Percentiles rank a stretch among this genome's conserved stretches.
phyloP scores from a whole-genome alignment of 2,113 vertebrate species.

The Lepus timidus region DNA sequence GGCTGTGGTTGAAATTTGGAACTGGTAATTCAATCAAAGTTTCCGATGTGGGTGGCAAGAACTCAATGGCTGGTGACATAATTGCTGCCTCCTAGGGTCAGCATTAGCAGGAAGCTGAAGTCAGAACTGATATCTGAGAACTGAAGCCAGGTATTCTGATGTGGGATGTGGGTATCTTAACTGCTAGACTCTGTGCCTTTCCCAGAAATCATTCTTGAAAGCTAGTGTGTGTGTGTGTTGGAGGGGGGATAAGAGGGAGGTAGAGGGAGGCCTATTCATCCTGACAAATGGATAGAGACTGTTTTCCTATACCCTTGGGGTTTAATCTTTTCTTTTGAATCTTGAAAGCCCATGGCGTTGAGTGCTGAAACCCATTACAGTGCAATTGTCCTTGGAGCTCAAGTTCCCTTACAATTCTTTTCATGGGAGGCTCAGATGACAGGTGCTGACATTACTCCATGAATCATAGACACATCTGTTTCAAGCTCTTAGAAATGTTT shows the following conservation, averaged over 20 bases:
- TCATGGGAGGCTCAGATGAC: conserved; percentile 1
- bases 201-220: conserved; percentile 44
- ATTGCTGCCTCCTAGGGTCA: no score
- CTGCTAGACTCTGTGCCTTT: no score
- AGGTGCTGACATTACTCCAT: background rate
- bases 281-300: conserved; percentile 66
- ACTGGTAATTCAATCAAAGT: no score
- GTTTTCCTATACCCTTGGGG: conserved; percentile 55
- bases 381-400: conserved; percentile 70
- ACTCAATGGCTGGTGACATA: no score
- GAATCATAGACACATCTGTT: conserved; percentile 52
- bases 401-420: conserved; percentile 61
- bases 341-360: conserved; percentile 65
- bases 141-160: no score
- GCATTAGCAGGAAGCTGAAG: no score
- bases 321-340: conserved; percentile 75
- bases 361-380: conserved; percentile 74
- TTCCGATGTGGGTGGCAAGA: no score
- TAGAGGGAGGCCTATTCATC: background rate
- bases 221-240: background rate
- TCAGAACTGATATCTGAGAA: no score
- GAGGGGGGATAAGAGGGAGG: background rate
- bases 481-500: conserved; percentile 49
- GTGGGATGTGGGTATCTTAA: no score
- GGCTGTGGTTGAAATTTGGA: no score